Conservation (phyloP, 2,888 invertebrate genomes). For the Synanthedon myopaeformis region DNA sequence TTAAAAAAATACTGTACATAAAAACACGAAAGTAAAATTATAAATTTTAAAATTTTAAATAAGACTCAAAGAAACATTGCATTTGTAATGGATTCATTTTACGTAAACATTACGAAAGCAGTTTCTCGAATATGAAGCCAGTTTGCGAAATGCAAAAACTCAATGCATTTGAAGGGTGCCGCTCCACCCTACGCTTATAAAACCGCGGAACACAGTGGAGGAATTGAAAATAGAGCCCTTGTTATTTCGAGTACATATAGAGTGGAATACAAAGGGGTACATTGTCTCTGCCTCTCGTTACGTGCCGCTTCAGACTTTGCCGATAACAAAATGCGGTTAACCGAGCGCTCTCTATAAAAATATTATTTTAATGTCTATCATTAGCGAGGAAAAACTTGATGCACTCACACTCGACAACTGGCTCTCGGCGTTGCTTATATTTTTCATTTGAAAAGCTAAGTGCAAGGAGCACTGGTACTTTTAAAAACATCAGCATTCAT, state of each 20-base stretch:
- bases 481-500: too few relatives aligned
- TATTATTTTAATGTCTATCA: slow-evolving; percentile 16
- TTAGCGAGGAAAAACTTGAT: not conserved
- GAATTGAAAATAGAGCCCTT: slow-evolving; percentile 67
- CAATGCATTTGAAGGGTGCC: slow-evolving; percentile 42
- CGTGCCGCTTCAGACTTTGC: slow-evolving; percentile 51
- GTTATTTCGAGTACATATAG: slow-evolving; percentile 63
- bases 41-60: not conserved
- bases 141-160: slow-evolving; percentile 41
- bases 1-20: not conserved
- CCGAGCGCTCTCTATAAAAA: slow-evolving; percentile 18
- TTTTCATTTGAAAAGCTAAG: too few relatives aligned
- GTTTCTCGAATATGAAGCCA: slow-evolving; percentile 23
- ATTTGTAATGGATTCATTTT: not conserved
- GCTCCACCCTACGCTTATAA: slow-evolving; percentile 28
- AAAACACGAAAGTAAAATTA: not conserved
- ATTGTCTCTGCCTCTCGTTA: slow-evolving; percentile 61
- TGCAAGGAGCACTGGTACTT: too few relatives aligned
- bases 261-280: slow-evolving; percentile 60
- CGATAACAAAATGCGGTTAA: slow-evolving; percentile 57
- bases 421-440: not conserved
- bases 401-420: not conserved
- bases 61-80: not conserved
- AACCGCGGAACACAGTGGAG: slow-evolving; percentile 43
- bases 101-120: not conserved